Percentiles rank a stretch among this genome's conserved stretches.
Conservation (phyloP, 2,797 vertebrate species). For the Alexandromys oeconomus region DNA sequence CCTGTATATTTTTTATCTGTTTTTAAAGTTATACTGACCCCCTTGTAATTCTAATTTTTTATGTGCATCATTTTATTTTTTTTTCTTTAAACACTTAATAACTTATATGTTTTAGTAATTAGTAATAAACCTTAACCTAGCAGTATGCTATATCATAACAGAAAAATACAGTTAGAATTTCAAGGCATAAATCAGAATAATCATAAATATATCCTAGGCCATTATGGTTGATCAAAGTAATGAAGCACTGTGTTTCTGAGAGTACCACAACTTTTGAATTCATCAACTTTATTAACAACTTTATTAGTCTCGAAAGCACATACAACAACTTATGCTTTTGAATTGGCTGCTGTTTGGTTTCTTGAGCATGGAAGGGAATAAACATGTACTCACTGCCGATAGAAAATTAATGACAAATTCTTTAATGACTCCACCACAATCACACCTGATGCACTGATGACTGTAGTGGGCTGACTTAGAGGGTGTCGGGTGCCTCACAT, state of each 20-base stretch:
- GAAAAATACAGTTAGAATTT: constrained; percentile 23
- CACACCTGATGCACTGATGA: not conserved
- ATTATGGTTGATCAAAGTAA: not conserved
- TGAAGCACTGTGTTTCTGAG: not conserved
- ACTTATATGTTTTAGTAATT: not conserved
- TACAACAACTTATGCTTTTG: not conserved
- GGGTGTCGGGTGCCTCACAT: fast-evolving
- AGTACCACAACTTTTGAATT: not conserved
- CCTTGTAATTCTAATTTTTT: not conserved
- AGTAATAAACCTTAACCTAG: not conserved
- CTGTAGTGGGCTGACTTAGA: not conserved
- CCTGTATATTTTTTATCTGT: not conserved
- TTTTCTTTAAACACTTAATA: not conserved
- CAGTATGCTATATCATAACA: not conserved
- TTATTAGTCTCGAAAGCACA: constrained; percentile 36
- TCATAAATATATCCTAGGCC: not conserved
- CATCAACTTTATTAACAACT: not conserved
- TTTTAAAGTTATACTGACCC: not conserved
- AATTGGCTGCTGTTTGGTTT: not conserved
- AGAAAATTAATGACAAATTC: not conserved
- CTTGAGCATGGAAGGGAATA: not conserved
- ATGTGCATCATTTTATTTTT: not conserved
- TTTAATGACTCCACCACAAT: not conserved
- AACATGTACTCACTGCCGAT: not conserved
- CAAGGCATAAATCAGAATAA: not conserved